These are phyloP conservation scores for Acipenser oxyrinchus DNA, from an alignment of 2,797 vertebrate species.

Conservation along the genomic window DNA sequence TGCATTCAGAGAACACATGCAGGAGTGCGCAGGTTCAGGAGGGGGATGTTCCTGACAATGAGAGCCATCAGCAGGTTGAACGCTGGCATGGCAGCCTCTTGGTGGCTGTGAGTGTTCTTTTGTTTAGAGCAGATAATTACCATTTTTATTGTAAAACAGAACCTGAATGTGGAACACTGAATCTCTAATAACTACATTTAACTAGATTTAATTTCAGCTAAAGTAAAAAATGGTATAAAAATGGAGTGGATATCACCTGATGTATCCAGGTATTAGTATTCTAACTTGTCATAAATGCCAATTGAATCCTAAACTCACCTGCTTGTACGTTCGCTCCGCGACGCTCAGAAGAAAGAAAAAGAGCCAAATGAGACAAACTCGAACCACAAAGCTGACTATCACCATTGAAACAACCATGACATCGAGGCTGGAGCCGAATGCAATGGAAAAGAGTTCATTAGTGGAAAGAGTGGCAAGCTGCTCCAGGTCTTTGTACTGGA, in stretches of 20 bases:
- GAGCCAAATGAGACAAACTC: constrained; percentile 90
- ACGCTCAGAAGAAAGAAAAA: constrained; percentile 98
- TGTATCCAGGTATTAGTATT: background rate
- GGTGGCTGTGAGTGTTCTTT: no score
- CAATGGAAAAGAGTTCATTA: constrained; percentile 71
- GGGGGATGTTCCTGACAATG: no score
- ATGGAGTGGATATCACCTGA: background rate
- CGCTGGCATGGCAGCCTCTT: no score
- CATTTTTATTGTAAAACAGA: no score
- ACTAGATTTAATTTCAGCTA: no score
- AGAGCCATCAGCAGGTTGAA: no score
- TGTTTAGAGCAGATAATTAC: no score
- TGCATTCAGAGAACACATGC: no score
- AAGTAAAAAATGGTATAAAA: no score
- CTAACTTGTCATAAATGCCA: background rate
- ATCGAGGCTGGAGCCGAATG: constrained; percentile 75
- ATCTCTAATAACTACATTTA: no score
- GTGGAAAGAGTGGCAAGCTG: constrained; percentile 75
- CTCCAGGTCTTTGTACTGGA: constrained; percentile 80
- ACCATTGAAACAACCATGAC: constrained; percentile 79
- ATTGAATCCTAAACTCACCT: constrained; percentile 55
- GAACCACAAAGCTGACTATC: constrained; percentile 81
- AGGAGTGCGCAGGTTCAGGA: no score
- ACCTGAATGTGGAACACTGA: no score
- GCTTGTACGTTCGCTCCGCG: constrained; percentile 94